Conservation (phyloP, 1,140 invertebrate species). For the Cherax quadricarinatus region DNA sequence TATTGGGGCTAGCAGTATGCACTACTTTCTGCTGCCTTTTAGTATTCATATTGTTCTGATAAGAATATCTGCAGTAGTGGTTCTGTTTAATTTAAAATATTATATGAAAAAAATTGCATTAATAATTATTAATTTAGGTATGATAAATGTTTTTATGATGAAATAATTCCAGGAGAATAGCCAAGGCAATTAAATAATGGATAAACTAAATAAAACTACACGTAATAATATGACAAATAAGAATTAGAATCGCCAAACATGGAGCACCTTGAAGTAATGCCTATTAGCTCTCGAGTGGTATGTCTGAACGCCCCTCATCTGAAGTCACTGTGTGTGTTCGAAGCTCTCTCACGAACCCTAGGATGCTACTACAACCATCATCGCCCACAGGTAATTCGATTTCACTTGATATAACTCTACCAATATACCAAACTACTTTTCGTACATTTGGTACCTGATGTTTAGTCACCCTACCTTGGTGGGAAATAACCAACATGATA, state of each 20-base stretch:
- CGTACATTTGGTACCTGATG: no score
- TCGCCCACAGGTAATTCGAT: conserved; percentile 35
- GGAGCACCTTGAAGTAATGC: conserved; percentile 59
- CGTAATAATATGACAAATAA: background rate
- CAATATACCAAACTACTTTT: no score
- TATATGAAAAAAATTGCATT: no score
- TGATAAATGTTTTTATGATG: no score
- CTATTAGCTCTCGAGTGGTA: conserved; percentile 48
- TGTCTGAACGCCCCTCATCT: conserved; percentile 59
- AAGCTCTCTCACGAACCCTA: conserved; percentile 46
- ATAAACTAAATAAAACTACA: background rate
- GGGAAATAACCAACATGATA: no score
- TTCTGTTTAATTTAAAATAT: no score
- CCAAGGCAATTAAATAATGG: background rate
- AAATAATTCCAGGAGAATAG: background rate
- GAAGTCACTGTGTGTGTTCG: conserved; percentile 59
- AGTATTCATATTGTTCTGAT: no score
- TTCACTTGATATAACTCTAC: background rate
- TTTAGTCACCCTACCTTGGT: no score
- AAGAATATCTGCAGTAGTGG: no score
- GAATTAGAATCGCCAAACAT: background rate
- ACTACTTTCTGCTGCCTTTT: no score
- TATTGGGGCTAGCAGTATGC: background rate
- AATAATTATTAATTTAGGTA: no score
- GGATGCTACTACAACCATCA: conserved; percentile 64